Base-by-base conservation (phyloP, 1,140 invertebrate genomes). In the Drosophila sp. region DNA sequence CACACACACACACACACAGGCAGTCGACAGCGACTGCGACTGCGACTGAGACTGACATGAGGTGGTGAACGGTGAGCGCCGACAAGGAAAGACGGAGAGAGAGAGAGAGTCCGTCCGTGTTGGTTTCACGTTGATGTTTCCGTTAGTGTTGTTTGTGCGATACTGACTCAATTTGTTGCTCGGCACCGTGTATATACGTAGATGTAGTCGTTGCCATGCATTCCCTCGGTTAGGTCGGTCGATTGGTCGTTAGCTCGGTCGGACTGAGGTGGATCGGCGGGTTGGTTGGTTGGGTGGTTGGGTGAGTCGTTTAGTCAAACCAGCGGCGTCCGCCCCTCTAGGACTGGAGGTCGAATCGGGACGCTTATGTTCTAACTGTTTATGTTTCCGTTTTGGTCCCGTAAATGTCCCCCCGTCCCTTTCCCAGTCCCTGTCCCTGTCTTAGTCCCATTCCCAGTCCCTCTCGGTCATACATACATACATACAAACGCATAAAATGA, bases 71-170 rank as follows among this genome's bases (percentile, higher is more conserved):
- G 62, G 41, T 33, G 41, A 54, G 35, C 35, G 33, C 27, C 33
- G 33, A 32, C 33, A 32, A 35, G 65, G 47, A 76, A 65, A 64
- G 61, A 69, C 79, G 66, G 58, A 62, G 66, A 71, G 62, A 74
- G 38, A 66, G 72, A 83, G 66, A 71, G 77, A 77, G 65, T 62
- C 70, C 84, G 83, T 89, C 84, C 77, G 81, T 85, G 78, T 66
- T 71, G 83, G 70, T 89, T 84, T 78, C 85, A 81, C 85, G 85
- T 76, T 82, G 90, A 91, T 91, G 90, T 91, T 91, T 79, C 90
- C 90, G 90, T 91, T 91, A 83, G 84, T 91, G 82, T 91, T 91
- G 90, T 91, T 91, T 91, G 90, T 91, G 90, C 90, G 90, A 91
- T 91, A 91, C 90, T 91, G 85, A 91, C 84, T 87, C 84, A 87